Percentiles rank a stretch among this genome's conserved stretches.
Conservation (phyloP, 2,888 invertebrate species). For the Yponomeuta malinellus region DNA sequence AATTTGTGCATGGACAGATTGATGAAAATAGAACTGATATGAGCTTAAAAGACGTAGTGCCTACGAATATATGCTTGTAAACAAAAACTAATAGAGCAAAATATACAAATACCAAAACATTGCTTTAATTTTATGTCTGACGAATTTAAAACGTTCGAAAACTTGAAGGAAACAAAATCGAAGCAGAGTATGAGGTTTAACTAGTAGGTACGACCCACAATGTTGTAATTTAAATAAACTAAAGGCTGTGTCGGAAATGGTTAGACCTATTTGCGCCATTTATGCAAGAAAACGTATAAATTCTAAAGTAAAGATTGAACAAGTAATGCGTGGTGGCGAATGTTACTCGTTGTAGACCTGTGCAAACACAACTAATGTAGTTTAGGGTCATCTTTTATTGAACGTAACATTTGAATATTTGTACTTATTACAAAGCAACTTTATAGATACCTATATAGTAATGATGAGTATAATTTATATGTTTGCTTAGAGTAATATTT, state of each 20-base stretch:
- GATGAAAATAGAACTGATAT: conserved; percentile 76
- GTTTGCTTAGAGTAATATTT: conserved; percentile 74
- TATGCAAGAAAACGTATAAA: not conserved
- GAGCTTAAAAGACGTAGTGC: conserved; percentile 81
- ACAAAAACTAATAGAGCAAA: conserved; percentile 44
- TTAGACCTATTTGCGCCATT: conserved; percentile 33
- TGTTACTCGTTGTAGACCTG: not conserved
- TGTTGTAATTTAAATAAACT: conserved; percentile 27
- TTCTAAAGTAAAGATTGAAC: not conserved
- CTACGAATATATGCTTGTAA: conserved; percentile 75
- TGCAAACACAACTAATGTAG: not conserved
- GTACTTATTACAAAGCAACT: conserved; percentile 58
- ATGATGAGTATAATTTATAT: conserved; percentile 58
- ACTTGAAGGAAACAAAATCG: conserved; percentile 15
- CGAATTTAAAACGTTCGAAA: conserved; percentile 34
- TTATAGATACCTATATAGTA: conserved; percentile 52
- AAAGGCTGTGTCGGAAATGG: conserved; percentile 60
- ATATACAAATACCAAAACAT: conserved; percentile 27
- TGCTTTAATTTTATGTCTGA: conserved; percentile 34
- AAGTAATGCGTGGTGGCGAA: not conserved
- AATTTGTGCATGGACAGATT: conserved; percentile 61
- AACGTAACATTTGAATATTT: conserved; percentile 18
- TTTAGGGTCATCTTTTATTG: conserved; percentile 4
- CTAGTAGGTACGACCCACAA: conserved; percentile 32
- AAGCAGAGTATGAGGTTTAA: conserved; percentile 16